Base-by-base conservation (phyloP, 2,888 invertebrate species). In the Himalopsyche tibetana region DNA sequence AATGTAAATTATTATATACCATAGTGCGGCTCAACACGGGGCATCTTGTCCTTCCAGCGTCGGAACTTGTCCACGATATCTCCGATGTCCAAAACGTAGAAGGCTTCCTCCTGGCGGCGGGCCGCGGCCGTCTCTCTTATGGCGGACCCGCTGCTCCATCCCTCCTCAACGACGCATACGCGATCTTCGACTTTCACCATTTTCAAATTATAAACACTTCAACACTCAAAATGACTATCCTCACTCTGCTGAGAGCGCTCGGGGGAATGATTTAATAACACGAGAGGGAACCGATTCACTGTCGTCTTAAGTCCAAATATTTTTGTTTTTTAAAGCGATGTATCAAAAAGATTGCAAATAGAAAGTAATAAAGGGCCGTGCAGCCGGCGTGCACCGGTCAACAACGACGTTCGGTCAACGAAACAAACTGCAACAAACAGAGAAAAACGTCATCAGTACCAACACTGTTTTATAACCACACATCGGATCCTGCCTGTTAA, bases 11-110 rank as follows among this genome's bases (percentile, higher is more conserved):
- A 15, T 19, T 51, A 89, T 92, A 94, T 91, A 97, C 98, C 98
- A 92, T 99, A 99, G 91, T 96, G 97, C 4, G 99, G 99, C 89
- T 96, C 95, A 19, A 99, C 97, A 85, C 98, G 94, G 79, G 99
- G 99, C 94, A 99, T 93, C 89, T 95, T 94, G 89, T 95, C 93
- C 90, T 94, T 95, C 99, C 99, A 99, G 86, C 95, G 94, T 89
- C 95, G 94, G 92, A 96, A 96, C 90, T 98, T 96, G 80, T 94
- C 94, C 81, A 98, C 96, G 89, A 99, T 95, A 90, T 97, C 97
- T 88, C 97, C 97, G 89, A 99, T 93, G 92, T 99, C 97, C 91
- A 97, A 96, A 88, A 99, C 95, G 91, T 97, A 98, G 92, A 99
- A 97, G 69, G 99, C 96, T 91, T 99, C 98, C 92, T 99, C 98